Percentiles rank a stretch among this genome's conserved stretches.
Evolutionary conservation across 2,113 vertebrate genomes (phyloP).

Genomic region (Mormoops blainvillei): DNA sequence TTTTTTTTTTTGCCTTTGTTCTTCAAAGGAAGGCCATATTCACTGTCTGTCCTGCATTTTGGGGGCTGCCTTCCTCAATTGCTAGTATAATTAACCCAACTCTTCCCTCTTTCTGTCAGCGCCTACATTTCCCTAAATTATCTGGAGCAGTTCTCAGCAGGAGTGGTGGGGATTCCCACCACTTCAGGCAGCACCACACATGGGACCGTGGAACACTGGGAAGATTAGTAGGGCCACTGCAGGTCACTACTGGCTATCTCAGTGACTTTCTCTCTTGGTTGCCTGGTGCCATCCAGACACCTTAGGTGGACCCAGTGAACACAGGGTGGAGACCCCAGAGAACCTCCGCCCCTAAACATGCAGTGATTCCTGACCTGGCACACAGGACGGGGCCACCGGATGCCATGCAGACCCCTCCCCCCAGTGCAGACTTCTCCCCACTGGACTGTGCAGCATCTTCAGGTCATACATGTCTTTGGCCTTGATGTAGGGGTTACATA

Average conservation of each 20-base stretch:
- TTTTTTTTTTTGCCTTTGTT: slow-evolving; percentile 47
- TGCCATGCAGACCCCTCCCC: rapidly evolving
- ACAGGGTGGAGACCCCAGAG: background rate
- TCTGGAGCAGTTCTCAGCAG: background rate
- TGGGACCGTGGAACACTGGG: background rate
- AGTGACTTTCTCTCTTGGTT: background rate
- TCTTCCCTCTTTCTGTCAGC: background rate
- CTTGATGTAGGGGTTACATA: background rate
- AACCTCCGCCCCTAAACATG: background rate
- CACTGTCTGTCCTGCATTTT: background rate
- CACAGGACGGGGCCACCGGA: background rate
- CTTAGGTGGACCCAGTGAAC: background rate
- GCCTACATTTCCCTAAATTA: background rate
- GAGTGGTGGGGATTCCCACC: background rate
- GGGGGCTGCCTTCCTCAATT: background rate
- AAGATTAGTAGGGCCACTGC: background rate
- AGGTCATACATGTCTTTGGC: background rate
- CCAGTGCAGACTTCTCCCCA: background rate
- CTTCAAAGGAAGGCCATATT: slow-evolving; percentile 40
- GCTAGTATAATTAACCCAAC: background rate
- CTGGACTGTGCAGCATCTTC: background rate
- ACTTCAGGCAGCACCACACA: background rate
- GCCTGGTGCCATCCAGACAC: background rate
- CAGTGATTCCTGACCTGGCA: background rate
- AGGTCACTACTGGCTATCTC: background rate